Evolutionary conservation across 1,140 invertebrate genomes (phyloP), one percentile per base, ranked within the genome.

Genomic region (Delia radicum): DNA sequence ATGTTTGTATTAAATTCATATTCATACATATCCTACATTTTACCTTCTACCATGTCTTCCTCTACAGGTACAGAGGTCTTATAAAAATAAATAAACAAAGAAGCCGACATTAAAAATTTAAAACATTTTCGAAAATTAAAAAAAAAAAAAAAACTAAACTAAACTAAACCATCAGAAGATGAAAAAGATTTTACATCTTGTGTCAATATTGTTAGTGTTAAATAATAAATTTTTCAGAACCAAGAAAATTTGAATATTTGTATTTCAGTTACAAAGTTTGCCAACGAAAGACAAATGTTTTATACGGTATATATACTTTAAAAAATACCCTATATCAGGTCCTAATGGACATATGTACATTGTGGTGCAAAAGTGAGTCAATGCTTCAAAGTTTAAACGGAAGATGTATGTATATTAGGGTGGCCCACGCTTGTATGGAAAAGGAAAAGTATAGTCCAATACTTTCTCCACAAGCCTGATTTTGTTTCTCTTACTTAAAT

Each of bases 91-190:
- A 55, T 55, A 55, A 55, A 55, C 48, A 55, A 21, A 55, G 48
- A 55, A 55, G 48, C 48, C 48, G 48, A 55, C 48, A 55, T 55
- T 55, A 55, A 55, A 55, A 55, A 55, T 55, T 55, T 55, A 55
- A 55, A 55, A 55, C 10, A 55, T 55, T 21, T n/a, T 55, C n/a
- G 24, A 55, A 55, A 55, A 24, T 55, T n/a, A 10, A 15, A 48
- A 48, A 55, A 18, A 55, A 55, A n/a, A 21, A 55, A 55, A n/a
- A 21, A 55, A n/a, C n/a, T n/a, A 55, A 55, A 55, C 48, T 55
- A 55, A 55, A 55, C 48, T 55, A 21, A 55, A 55, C 15, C 48
- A 21, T 18, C 48, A 55, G n/a, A 3, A 37, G 33, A 37, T 37
- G 33, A 13, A 37, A 37, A 37, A 37, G 33, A 55, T 55, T 55